Conservation (phyloP, 2,888 invertebrate species). For the Netelia fuscicornis region DNA sequence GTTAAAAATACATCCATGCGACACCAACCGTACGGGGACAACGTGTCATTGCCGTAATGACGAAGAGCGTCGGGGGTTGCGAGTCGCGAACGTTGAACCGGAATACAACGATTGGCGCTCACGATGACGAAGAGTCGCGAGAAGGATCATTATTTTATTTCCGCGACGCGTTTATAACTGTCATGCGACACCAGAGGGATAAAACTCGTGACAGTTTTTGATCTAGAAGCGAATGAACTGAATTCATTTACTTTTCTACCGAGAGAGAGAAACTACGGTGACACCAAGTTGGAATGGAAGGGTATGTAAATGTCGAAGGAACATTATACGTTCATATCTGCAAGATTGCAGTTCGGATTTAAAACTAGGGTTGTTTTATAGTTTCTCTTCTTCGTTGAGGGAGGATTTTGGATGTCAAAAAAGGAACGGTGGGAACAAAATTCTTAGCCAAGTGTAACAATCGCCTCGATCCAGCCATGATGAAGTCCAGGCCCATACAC, state of each 20-base stretch:
- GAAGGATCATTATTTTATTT: constrained; percentile 18
- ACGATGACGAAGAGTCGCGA: constrained; percentile 9
- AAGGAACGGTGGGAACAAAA: background rate
- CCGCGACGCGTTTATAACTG: background rate
- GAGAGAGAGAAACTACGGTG: background rate
- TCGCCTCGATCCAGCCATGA: background rate
- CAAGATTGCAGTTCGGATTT: too few relatives aligned
- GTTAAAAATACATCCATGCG: background rate
- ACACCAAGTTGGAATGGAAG: too few relatives aligned
- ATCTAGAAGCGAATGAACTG: background rate
- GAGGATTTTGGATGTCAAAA: background rate
- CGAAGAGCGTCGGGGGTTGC: constrained; percentile 39
- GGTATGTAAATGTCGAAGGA: too few relatives aligned
- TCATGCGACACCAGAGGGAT: background rate
- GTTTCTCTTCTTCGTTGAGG: background rate
- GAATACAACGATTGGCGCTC: background rate
- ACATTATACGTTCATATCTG: too few relatives aligned
- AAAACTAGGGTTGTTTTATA: background rate
- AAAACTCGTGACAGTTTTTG: background rate
- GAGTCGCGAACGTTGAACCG: constrained; percentile 18
- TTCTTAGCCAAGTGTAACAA: constrained; percentile 1
- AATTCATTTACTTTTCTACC: constrained; percentile 8
- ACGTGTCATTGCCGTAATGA: constrained; percentile 72
- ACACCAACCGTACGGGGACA: constrained; percentile 34
- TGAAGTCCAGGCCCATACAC: constrained; percentile 48